A percentile compares a stretch with the other conserved stretches of the same genome.
Evolutionary conservation across 2,797 vertebrate genomes (phyloP).

Genomic region (Sebastes itinus): DNA sequence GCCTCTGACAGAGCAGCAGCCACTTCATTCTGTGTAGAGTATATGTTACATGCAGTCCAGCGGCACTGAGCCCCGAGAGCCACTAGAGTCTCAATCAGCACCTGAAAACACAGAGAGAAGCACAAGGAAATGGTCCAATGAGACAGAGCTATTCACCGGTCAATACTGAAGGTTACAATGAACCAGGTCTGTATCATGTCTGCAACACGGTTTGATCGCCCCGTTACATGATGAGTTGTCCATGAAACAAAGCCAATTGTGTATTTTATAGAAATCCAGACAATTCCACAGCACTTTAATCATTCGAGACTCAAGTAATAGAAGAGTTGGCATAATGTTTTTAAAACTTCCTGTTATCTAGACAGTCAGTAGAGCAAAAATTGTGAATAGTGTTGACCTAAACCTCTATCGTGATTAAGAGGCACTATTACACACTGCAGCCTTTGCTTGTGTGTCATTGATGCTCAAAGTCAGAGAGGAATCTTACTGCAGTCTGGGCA

Average conservation of each 20-base stretch:
- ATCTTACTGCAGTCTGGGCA: conserved; percentile 94
- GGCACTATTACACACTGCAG: neutral
- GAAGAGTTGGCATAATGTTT: neutral
- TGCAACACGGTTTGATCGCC: neutral
- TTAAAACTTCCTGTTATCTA: neutral
- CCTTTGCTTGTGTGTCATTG: neutral
- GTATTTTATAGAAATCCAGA: neutral
- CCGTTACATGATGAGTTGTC: neutral
- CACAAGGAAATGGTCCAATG: neutral
- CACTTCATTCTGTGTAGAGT: conserved; percentile 96
- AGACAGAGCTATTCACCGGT: neutral
- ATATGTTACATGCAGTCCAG: conserved; percentile 97
- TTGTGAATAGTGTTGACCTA: conserved; percentile 1
- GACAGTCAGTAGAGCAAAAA: neutral
- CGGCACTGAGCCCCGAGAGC: conserved; percentile 95
- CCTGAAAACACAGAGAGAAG: conserved; percentile 43
- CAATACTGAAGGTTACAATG: neutral
- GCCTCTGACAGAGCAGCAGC: conserved; percentile 91
- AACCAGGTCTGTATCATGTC: neutral
- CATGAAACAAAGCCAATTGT: neutral
- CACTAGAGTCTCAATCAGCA: conserved; percentile 89
- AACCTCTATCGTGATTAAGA: conserved; percentile 3
- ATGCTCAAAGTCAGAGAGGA: conserved; percentile 25
- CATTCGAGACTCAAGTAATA: neutral
- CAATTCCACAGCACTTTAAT: neutral